Percentiles rank a stretch among this genome's conserved stretches.
Conservation (phyloP, 2,888 invertebrate species). For the Perithous albicinctus region DNA sequence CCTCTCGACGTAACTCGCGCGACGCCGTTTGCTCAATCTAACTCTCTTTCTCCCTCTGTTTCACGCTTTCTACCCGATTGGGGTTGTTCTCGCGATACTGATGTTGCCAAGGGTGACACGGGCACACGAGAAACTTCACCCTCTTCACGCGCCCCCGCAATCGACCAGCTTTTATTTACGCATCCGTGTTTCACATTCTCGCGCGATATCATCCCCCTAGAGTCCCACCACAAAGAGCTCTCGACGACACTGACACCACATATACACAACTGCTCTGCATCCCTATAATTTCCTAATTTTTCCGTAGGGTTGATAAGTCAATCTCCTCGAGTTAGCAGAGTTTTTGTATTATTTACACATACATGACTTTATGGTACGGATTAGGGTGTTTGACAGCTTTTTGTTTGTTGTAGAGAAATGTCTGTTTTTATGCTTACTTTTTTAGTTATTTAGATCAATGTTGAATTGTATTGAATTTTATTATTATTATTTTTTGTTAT, state of each 20-base stretch:
- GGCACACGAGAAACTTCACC: constrained; percentile 53
- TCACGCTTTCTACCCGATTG: constrained; percentile 26
- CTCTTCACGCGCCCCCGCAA: constrained; percentile 51
- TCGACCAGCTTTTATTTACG: constrained; percentile 63
- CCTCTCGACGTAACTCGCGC: constrained; percentile 68
- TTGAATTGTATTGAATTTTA: no score
- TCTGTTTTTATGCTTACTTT: no score
- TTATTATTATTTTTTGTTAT: no score
- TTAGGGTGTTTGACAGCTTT: no score
- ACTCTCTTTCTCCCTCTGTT: constrained; percentile 36
- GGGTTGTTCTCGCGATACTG: constrained; percentile 44
- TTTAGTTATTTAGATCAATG: no score
- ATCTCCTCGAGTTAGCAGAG: background rate
- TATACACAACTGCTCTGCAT: background rate
- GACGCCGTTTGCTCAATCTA: constrained; percentile 67
- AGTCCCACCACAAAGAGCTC: constrained; percentile 41
- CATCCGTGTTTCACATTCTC: constrained; percentile 57
- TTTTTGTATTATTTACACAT: background rate
- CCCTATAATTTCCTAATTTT: constrained; percentile 44
- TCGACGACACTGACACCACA: constrained; percentile 25
- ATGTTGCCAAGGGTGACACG: constrained; percentile 29
- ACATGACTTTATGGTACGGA: background rate
- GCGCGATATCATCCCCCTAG: constrained; percentile 31
- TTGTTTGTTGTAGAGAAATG: no score
- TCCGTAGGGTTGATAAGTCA: constrained; percentile 50